These are phyloP conservation scores for Scomber colias DNA, from an alignment of 2,113 vertebrate species.

Conservation along the genomic window DNA sequence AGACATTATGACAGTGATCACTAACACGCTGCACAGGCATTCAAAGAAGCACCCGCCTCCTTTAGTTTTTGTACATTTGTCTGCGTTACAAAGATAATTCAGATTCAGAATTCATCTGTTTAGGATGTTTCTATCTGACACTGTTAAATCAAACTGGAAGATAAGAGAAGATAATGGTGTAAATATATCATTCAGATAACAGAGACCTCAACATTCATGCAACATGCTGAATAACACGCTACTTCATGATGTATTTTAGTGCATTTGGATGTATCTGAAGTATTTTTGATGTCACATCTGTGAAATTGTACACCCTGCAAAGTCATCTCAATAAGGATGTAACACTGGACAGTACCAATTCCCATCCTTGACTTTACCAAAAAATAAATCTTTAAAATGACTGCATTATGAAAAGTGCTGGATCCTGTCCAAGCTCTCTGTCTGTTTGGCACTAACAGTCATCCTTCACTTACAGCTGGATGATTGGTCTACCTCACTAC, in stretches of 20 bases:
- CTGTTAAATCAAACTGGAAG: background rate
- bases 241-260: background rate
- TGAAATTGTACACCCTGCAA: background rate
- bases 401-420: background rate
- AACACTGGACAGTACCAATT: background rate
- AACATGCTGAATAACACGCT: background rate
- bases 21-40: conserved; percentile 20
- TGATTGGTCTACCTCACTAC: background rate
- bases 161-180: background rate
- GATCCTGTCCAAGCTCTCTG: background rate
- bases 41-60: conserved; percentile 26
- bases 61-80: conserved; percentile 46
- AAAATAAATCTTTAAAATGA: conserved; percentile 18
- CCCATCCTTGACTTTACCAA: background rate
- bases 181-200: background rate
- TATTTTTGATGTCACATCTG: background rate
- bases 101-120: conserved; percentile 1
- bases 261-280: background rate
- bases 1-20: conserved; percentile 20
- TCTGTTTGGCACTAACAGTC: background rate
- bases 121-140: background rate
- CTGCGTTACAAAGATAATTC: conserved; percentile 19
- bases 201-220: no score
- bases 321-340: background rate
- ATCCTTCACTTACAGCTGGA: conserved; percentile 10